Evolutionary conservation across 64 coral and sea anemone genomes (phyloP).

Genomic region (Porites australiensis): DNA sequence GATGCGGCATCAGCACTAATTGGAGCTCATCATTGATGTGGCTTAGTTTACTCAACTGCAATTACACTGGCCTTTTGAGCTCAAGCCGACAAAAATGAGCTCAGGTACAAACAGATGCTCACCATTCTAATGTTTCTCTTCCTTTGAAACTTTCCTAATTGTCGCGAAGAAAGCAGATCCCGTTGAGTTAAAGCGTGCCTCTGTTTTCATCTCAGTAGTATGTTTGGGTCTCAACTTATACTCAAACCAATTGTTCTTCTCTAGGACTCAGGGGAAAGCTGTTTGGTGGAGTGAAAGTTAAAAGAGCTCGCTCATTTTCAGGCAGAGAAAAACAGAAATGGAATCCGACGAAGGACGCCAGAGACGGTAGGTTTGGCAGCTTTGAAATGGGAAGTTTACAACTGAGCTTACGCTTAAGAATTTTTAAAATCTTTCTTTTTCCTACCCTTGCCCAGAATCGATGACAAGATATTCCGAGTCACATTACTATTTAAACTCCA

Average conservation of each 20-base stretch:
- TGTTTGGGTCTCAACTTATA: not conserved
- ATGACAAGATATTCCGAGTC: not conserved
- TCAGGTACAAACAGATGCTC: slow-evolving; percentile 49
- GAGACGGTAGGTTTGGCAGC: slow-evolving; percentile 50
- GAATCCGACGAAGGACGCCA: not conserved
- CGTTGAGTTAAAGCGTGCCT: not conserved
- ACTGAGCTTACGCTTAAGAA: not conserved
- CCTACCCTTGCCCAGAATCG: not conserved
- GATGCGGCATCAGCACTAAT: slow-evolving; percentile 18
- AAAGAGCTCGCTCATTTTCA: slow-evolving; percentile 70
- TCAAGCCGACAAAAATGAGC: slow-evolving; percentile 27
- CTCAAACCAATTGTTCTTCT: slow-evolving; percentile 8
- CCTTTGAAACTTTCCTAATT: not conserved
- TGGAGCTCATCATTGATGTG: slow-evolving; percentile 1
- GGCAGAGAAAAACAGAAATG: slow-evolving; percentile 79
- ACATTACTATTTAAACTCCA: not conserved
- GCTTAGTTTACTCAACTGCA: slow-evolving; percentile 2
- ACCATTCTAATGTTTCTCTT: not conserved
- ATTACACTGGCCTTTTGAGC: slow-evolving; percentile 9
- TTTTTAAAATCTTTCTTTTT: not conserved
- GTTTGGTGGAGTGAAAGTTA: slow-evolving; percentile 69
- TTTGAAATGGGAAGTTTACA: slow-evolving; percentile 9
- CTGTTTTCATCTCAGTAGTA: slow-evolving; percentile 15
- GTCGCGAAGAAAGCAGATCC: not conserved
- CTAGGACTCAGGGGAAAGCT: slow-evolving; percentile 62